phyloP scores from a whole-genome alignment of 1,140 invertebrate genomes.

The Helicoverpa zea region DNA sequence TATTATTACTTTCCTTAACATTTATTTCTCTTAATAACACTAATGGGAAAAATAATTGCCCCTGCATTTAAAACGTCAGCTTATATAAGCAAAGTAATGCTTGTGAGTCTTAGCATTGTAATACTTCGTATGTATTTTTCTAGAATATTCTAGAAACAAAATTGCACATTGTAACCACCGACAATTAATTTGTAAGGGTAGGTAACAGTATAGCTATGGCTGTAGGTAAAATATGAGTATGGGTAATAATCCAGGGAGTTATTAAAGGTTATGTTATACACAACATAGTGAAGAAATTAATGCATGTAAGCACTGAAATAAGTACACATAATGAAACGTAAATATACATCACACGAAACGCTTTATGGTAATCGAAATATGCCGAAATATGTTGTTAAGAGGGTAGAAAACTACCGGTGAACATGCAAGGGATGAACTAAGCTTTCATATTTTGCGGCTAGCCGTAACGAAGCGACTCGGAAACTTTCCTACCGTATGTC shows the following conservation, averaged over 20 bases:
- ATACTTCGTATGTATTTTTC: no score
- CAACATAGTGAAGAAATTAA: slow-evolving; percentile 67
- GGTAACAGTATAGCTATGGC: no score
- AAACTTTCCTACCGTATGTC: slow-evolving; percentile 78
- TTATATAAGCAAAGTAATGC: not conserved
- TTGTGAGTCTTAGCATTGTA: no score
- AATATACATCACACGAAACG: slow-evolving; percentile 82
- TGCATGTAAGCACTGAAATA: slow-evolving; percentile 65
- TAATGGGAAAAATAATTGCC: not conserved
- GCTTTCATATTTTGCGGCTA: slow-evolving; percentile 82
- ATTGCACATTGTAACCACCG: slow-evolving; percentile 9
- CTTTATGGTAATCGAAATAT: slow-evolving; percentile 87
- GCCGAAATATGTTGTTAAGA: slow-evolving; percentile 86
- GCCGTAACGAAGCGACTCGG: slow-evolving; percentile 74
- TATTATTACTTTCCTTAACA: not conserved
- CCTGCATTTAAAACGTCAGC: not conserved
- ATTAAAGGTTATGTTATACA: slow-evolving; percentile 44
- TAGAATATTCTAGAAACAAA: not conserved
- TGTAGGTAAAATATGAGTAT: not conserved
- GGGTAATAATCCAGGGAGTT: slow-evolving; percentile 14
- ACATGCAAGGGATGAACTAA: slow-evolving; percentile 83
- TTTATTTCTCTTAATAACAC: not conserved
- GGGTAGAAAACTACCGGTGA: slow-evolving; percentile 80
- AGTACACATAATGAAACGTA: slow-evolving; percentile 67
- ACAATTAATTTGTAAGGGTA: slow-evolving; percentile 14